Base-by-base conservation (phyloP, 2,797 vertebrate genomes). In the Sebastes ruberrimus region DNA sequence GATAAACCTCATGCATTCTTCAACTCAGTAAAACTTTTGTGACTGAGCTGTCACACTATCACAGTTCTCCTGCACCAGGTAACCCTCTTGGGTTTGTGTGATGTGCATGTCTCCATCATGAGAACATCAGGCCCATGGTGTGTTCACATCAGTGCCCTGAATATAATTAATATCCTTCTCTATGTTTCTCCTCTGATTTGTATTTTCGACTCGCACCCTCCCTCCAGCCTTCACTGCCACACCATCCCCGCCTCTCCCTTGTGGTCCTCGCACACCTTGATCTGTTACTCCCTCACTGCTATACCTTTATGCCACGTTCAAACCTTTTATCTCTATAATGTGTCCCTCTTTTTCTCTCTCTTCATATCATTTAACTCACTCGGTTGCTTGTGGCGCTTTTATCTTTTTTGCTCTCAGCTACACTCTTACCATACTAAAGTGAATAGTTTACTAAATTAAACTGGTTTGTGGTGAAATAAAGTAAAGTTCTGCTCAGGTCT, bases 321-420 rank as follows among this genome's bases (percentile, higher is more conserved):
- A 76, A 80, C 77, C 86, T 84, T 90, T 91, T 67, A 89, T 90
- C 75, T 53, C 25, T 62, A 13, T 78, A 74, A 71, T 30, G 27
- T 56, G 7, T 28, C 38, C 65, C 52, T 71, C 35, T 16, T 55
- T 77, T 82, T 42, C 20, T 53, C 46, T 76, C 49, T 16, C 49
- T 82, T 81, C 71, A 69, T 46, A 62, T 85, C 35, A 60, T 74
- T 85, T 63, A 64, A 71, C 60, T 82, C 63, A 55, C 75, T 77
- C 55, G 27, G 56, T 71, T 63, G n/a, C 53, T 62, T 28, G 18
- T 11, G 13, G 22, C 33, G 3, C 11, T 82, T 81, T 81, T 30
- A 77, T 78, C 46, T 33, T 27, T 27, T 57, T 55, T 56, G 74
- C 9, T 68, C 62, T 68, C 6, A 46, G 55, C 38, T 80, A 71